These are phyloP conservation scores for Tanypteryx hageni DNA, from an alignment of 2,888 invertebrate genomes.

Conservation along the genomic window DNA sequence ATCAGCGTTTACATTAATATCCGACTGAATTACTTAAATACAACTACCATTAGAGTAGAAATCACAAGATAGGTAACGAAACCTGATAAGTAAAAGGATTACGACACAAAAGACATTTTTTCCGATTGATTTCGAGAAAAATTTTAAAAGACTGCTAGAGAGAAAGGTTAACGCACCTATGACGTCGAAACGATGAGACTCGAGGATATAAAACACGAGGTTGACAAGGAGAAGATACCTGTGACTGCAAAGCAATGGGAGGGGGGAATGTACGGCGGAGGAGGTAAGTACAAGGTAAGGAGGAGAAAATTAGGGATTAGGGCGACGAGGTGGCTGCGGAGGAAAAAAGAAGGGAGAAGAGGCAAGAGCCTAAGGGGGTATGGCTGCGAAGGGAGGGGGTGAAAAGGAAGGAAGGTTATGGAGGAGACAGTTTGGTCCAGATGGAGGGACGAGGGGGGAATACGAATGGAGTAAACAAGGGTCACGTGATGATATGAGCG, in stretches of 20 bases:
- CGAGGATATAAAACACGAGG: too few species aligned
- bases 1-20: too few species aligned
- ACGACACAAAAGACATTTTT: too few species aligned
- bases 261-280: not conserved
- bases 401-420: not conserved
- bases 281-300: not conserved
- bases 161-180: not conserved
- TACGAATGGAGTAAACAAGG: slow-evolving; percentile 28
- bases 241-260: not conserved
- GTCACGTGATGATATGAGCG: not conserved
- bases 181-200: not conserved
- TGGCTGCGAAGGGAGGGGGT: not conserved
- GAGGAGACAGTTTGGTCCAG: not conserved
- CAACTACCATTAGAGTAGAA: too few species aligned
- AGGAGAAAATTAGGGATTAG: slow-evolving; percentile 9
- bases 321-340: not conserved
- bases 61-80: too few species aligned
- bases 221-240: not conserved
- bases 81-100: too few species aligned
- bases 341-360: not conserved
- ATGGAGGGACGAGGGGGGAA: not conserved
- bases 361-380: not conserved
- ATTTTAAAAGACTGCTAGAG: too few species aligned
- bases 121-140: too few species aligned
- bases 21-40: too few species aligned